Evolutionary conservation across 2,113 vertebrate genomes (phyloP), one percentile per base, ranked within the genome.

Genomic region (Brachypodius melanocephalos): DNA sequence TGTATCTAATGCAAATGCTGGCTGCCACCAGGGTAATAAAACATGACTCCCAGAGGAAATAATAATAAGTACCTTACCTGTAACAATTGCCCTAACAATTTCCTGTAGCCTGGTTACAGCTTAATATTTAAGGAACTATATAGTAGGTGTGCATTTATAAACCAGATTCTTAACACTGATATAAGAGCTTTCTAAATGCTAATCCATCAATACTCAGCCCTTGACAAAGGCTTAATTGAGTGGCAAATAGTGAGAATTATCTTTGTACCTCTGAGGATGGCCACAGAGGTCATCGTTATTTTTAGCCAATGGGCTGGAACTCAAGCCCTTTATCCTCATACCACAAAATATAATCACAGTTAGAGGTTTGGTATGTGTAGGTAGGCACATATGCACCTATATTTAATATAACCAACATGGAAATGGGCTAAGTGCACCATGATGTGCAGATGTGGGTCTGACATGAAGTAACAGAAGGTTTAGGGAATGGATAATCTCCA

Each of bases 1-100:
- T 86, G 6, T 84, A 72, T 90, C 72, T 92, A 81, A 92, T 88
- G 61, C 57, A 93, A 93, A 93, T 86, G 22, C n/a, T 83, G 83
- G 38, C 83, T 90, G 86, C 76, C 76, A 86, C 85, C 71, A 87
- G 80, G 52, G 72, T 22, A 72, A 74, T 88, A 90, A 90, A 95
- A 82, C 73, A 71, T 79, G 69, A 78, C 19, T 17, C 36, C 15
- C 28, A 67, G 61, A 85, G 81, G 81, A 87, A 89, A 87, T 43
- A 84, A 73, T 57, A 86, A 43, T 59, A 66, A 63, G 85, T 89
- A 62, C 55, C 65, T 81, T 94, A 28, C 46, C 36, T 52, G 22
- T 52, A 52, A 59, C 45, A 43, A 26, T 32, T 67, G 14, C 54
- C 17, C 36, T 76, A 86, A 59, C 62, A 52, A 55, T 85, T 62